phyloP scores from a whole-genome alignment of 2,797 vertebrate genomes.

The Okamejei kenojei region DNA sequence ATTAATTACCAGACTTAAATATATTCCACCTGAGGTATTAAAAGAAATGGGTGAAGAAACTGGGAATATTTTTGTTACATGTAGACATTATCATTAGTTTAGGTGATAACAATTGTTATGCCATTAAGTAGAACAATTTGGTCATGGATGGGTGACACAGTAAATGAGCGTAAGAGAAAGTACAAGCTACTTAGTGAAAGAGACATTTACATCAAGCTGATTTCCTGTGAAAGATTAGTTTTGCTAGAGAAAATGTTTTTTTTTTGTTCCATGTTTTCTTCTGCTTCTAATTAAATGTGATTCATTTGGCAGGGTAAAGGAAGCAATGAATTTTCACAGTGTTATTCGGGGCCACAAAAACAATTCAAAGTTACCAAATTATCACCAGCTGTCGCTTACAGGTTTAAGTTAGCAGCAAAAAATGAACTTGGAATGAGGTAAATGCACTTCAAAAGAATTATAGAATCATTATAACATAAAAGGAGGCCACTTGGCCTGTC shows the following conservation, averaged over 20 bases:
- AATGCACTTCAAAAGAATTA: conserved; percentile 40
- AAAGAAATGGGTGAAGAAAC: neutral
- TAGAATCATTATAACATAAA: neutral
- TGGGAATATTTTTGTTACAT: neutral
- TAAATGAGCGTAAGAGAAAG: neutral
- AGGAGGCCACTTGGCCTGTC: too few species aligned
- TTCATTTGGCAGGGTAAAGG: conserved; percentile 71
- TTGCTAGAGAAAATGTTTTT: neutral
- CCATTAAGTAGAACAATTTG: neutral
- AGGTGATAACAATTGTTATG: neutral
- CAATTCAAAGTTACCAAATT: conserved; percentile 90
- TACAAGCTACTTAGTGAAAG: neutral
- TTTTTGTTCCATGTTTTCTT: neutral
- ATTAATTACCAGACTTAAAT: neutral
- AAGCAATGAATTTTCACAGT: conserved; percentile 77
- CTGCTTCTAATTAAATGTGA: conserved; percentile 9
- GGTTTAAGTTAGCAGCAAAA: conserved; percentile 90
- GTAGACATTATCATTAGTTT: neutral
- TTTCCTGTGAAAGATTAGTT: neutral
- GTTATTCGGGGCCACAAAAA: conserved; percentile 85
- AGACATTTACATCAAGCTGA: neutral
- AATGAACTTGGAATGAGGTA: conserved; percentile 92
- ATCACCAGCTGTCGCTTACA: conserved; percentile 85
- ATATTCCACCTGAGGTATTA: neutral
- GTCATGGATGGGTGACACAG: neutral